Evolutionary conservation across 2,888 invertebrate genomes (phyloP).

Genomic region (Toxonevra muliebris): DNA sequence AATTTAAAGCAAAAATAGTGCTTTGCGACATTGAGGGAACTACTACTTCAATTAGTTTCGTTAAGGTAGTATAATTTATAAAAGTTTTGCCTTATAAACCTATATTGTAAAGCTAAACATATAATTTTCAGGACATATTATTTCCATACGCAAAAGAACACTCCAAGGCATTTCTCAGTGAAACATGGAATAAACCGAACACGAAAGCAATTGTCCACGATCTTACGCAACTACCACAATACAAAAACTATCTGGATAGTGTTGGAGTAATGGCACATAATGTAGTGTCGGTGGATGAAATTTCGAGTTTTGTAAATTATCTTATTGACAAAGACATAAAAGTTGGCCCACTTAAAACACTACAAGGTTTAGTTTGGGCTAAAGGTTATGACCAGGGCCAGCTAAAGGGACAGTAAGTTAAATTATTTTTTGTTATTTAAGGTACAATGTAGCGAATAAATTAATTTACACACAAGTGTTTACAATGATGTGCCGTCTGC

Average conservation of each 20-base stretch:
- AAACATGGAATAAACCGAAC: constrained; percentile 75
- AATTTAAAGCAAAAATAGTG: constrained; percentile 55
- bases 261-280: neutral
- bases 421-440: neutral
- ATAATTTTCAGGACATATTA: constrained; percentile 72
- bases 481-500: constrained; percentile 85
- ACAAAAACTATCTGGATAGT: constrained; percentile 24
- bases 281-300: constrained; percentile 48
- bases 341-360: constrained; percentile 79
- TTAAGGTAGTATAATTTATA: constrained; percentile 66
- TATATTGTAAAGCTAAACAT: neutral
- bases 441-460: neutral
- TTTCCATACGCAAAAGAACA: constrained; percentile 82
- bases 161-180: constrained; percentile 74
- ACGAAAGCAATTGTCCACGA: constrained; percentile 74
- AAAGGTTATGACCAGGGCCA: constrained; percentile 82
- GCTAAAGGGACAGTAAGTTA: constrained; percentile 88
- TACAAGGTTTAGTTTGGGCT: constrained; percentile 93
- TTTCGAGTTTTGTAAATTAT: constrained; percentile 78
- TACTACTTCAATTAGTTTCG: constrained; percentile 76
- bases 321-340: constrained; percentile 86
- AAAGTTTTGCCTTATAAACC: constrained; percentile 2
- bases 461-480: constrained; percentile 71
- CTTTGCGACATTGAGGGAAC: constrained; percentile 79
- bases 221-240: constrained; percentile 68